Evolutionary conservation across 2,888 invertebrate species (phyloP).

Genomic region (Cataglyphis rosenhaueri): DNA sequence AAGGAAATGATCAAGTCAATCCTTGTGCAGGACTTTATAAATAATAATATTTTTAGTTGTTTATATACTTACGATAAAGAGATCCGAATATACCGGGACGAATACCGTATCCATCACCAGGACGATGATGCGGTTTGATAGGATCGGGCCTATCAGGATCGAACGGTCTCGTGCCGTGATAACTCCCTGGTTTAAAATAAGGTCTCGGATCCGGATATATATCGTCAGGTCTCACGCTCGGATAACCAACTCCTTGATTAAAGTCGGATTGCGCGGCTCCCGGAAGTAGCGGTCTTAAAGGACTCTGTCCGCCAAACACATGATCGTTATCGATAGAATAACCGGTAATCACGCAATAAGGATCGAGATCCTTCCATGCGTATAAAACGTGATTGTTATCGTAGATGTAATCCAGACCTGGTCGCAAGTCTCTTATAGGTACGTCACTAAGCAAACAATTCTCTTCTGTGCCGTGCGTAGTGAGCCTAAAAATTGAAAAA

Average conservation of each 20-base stretch:
- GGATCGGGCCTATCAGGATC: conserved; percentile 67
- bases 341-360: conserved; percentile 86
- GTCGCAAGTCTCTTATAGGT: conserved; percentile 91
- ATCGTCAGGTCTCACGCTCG: conserved; percentile 37
- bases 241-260: background rate
- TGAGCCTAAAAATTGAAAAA: conserved; percentile 53
- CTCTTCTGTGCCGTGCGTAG: conserved; percentile 80
- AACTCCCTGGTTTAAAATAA: conserved; percentile 41
- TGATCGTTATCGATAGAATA: conserved; percentile 47
- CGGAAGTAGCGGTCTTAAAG: conserved; percentile 31
- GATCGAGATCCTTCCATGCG: conserved; percentile 92
- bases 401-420: conserved; percentile 90
- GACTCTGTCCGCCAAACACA: conserved; percentile 14
- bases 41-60: conserved; percentile 4
- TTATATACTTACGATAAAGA: conserved; percentile 57
- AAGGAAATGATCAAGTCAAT: background rate
- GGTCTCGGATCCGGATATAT: conserved; percentile 49
- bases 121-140: conserved; percentile 42
- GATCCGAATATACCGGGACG: conserved; percentile 1
- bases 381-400: conserved; percentile 91
- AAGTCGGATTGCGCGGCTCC: conserved; percentile 32
- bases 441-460: conserved; percentile 93
- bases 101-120: conserved; percentile 10
- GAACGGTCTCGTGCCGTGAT: conserved; percentile 58
- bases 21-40: background rate